Evolutionary conservation across 2,888 invertebrate genomes (phyloP), one percentile per base, ranked within the genome.

Genomic region (Prosopocoilus inquinatus): DNA sequence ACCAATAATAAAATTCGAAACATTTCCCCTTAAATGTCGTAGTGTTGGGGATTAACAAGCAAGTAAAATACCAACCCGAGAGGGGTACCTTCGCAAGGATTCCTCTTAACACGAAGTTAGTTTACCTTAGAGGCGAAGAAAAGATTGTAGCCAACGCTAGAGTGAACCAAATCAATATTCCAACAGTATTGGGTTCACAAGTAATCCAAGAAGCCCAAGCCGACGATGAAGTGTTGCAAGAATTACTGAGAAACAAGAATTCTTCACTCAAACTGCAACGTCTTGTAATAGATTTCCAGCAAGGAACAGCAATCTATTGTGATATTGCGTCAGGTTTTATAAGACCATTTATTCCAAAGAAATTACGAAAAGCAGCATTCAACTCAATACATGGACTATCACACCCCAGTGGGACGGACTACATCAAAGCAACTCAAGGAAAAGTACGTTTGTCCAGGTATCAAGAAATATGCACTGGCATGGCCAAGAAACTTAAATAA

Each of bases 391-490:
- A n/a, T n/a, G n/a, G n/a, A n/a, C n/a, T n/a, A n/a, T n/a, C n/a
- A n/a, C n/a, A n/a, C 33, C 43, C 53, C 28, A 47, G 58, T 9
- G 50, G n/a, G 9, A 2, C 49, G 48, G 38, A 46, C 51, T 9
- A 55, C 55, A 15, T 35, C 33, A 1, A 50, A 52, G 11, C 11
- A 45, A 9, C 20, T 60, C 4, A 34, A 39, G 11, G 2, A 20
- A n/a, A 41, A 44, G 9, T 60, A 35, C 15, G 48, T 56, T 9
- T 60, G 60, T 55, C 52, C 58, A 7, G 3, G 7, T 9, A 41
- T 55, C 11, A 28, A 47, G 11, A 34, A 34, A 11, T 48, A 60
- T 16, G 36, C 43, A 13, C 16, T 20, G 7, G 9, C 33, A 5
- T 57, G 51, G 56, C 36, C 47, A 2, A 41, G 32, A 8, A 32